Evolutionary conservation across 2,113 vertebrate species (phyloP).

Genomic region (Progne subis): DNA sequence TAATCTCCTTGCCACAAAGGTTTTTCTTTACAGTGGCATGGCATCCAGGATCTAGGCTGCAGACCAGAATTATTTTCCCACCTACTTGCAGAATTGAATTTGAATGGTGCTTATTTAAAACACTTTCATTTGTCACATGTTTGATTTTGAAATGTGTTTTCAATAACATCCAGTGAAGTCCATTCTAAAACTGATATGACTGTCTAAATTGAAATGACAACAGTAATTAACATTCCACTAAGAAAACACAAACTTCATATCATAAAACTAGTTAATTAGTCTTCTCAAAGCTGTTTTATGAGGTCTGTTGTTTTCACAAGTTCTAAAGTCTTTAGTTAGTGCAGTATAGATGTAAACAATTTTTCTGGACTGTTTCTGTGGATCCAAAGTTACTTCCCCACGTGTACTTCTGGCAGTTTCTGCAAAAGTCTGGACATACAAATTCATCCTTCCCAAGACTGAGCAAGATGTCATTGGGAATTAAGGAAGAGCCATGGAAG

Average conservation of each 20-base stretch:
- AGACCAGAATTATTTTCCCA: constrained; percentile 27
- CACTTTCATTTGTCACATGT: constrained; percentile 32
- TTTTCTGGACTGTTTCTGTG: neutral
- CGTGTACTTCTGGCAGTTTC: neutral
- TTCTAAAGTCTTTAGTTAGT: neutral
- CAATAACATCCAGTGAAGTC: constrained; percentile 46
- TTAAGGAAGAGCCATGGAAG: neutral
- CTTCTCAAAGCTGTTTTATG: neutral
- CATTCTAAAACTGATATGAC: constrained; percentile 46
- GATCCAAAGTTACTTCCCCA: neutral
- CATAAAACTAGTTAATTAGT: constrained; percentile 21
- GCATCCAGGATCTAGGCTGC: neutral
- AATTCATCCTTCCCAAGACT: neutral
- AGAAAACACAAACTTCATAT: constrained; percentile 20
- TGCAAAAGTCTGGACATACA: neutral
- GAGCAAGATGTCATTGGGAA: neutral
- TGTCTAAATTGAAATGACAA: constrained; percentile 49
- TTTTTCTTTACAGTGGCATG: constrained; percentile 26
- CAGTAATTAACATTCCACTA: constrained; percentile 47
- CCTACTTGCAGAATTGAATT: neutral
- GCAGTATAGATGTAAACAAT: neutral
- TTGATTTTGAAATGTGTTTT: constrained; percentile 58
- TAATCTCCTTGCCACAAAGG: constrained; percentile 42
- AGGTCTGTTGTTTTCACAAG: neutral
- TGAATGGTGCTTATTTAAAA: constrained; percentile 38